These are phyloP conservation scores for Labroides dimidiatus DNA, from an alignment of 2,797 vertebrate species.

Conservation along the genomic window DNA sequence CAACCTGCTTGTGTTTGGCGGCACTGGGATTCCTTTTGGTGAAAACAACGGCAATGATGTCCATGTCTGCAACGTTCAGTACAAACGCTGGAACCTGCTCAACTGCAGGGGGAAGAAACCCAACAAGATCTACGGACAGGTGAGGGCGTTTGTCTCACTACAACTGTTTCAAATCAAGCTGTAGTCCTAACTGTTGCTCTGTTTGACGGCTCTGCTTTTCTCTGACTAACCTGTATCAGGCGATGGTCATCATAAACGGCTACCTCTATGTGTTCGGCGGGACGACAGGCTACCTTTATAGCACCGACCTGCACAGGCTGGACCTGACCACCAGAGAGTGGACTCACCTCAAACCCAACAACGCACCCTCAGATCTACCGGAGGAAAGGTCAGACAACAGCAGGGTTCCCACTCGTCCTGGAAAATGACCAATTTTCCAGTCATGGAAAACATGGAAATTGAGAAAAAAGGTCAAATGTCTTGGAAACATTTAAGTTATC, in stretches of 20 bases:
- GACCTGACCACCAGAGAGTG: slow-evolving; percentile 96
- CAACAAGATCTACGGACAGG: slow-evolving; percentile 97
- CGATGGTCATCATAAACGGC: slow-evolving; percentile 93
- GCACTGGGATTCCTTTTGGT: slow-evolving; percentile 97
- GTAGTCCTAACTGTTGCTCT: neutral
- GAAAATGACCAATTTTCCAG: too few species aligned
- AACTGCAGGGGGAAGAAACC: slow-evolving; percentile 96
- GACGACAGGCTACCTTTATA: slow-evolving; percentile 97
- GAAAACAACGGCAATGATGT: slow-evolving; percentile 97
- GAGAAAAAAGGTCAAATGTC: too few species aligned
- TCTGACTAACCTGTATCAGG: slow-evolving; percentile 54
- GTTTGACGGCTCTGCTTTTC: neutral
- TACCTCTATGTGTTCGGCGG: slow-evolving; percentile 97
- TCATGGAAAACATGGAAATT: too few species aligned
- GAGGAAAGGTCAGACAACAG: slow-evolving; percentile 92
- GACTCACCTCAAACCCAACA: slow-evolving; percentile 96
- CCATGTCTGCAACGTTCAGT: slow-evolving; percentile 96
- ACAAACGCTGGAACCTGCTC: slow-evolving; percentile 95
- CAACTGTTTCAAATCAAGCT: neutral
- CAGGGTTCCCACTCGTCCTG: too few species aligned
- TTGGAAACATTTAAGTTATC: too few species aligned
- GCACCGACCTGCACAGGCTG: slow-evolving; percentile 95
- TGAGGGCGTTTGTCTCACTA: slow-evolving; percentile 51
- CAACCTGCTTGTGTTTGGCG: slow-evolving; percentile 97
- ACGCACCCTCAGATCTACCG: slow-evolving; percentile 91